Percentiles rank a stretch among this genome's conserved stretches.
Conservation (phyloP, 1,140 invertebrate species). For the Pogonognathellus flavescens region DNA sequence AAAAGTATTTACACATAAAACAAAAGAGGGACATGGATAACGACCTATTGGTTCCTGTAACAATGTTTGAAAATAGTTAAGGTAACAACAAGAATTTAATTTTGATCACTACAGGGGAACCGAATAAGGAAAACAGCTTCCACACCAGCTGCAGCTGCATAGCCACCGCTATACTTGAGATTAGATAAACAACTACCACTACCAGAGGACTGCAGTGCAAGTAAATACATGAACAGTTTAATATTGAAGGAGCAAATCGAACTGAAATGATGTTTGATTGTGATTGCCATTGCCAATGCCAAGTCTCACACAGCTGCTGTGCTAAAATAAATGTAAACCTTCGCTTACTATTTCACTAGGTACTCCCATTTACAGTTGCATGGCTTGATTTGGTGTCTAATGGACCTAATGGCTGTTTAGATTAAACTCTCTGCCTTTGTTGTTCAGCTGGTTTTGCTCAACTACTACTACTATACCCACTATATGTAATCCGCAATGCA, state of each 20-base stretch:
- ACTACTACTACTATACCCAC: too few relatives aligned
- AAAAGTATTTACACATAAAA: not conserved
- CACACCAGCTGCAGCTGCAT: not conserved
- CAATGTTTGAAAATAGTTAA: not conserved
- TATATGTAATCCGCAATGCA: too few relatives aligned
- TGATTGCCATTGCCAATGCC: not conserved
- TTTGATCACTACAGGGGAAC: constrained; percentile 28
- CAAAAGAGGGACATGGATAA: not conserved
- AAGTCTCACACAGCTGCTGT: not conserved
- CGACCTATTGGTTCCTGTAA: not conserved
- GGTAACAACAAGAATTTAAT: constrained; percentile 27
- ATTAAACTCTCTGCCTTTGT: too few relatives aligned
- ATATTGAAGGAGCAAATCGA: not conserved
- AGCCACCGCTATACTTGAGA: not conserved
- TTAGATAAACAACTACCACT: constrained; percentile 13
- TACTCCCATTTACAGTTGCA: too few relatives aligned
- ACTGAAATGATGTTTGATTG: constrained; percentile 17
- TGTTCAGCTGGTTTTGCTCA: too few relatives aligned
- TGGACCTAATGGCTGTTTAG: too few relatives aligned
- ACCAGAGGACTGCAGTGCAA: not conserved
- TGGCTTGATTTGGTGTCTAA: too few relatives aligned
- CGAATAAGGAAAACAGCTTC: not conserved
- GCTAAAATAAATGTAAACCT: too few relatives aligned
- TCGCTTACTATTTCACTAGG: too few relatives aligned
- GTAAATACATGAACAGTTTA: not conserved